Percentiles rank a stretch among this genome's conserved stretches.
These are phyloP conservation scores for Oceanites oceanicus DNA, from an alignment of 2,113 vertebrate species.

Conservation along the genomic window DNA sequence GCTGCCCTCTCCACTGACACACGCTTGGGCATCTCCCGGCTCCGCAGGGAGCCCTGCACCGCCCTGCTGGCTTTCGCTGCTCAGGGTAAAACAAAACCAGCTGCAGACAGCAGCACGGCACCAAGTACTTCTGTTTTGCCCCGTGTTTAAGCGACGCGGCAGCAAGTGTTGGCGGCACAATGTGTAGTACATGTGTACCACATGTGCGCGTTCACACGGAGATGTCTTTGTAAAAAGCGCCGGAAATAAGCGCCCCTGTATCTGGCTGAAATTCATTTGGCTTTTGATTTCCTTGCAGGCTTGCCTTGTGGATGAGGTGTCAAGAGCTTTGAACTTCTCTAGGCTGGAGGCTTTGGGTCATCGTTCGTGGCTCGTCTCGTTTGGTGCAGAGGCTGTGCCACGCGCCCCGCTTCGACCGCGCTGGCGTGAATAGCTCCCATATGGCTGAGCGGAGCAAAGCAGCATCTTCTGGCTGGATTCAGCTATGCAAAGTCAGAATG, in stretches of 20 bases:
- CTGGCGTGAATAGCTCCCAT: not conserved
- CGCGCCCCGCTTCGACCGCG: accelerated
- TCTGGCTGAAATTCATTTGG: not conserved
- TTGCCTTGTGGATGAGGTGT: not conserved
- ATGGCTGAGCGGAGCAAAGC: not conserved
- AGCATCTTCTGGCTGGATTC: not conserved
- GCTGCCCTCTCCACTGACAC: not conserved
- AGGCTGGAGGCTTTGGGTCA: not conserved
- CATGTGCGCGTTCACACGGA: accelerated
- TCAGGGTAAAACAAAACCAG: accelerated
- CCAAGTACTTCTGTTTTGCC: accelerated
- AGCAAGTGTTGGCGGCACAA: accelerated
- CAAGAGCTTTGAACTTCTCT: not conserved
- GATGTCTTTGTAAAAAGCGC: not conserved
- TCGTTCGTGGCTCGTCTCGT: accelerated
- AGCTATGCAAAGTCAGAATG: not conserved
- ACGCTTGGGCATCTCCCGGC: no score
- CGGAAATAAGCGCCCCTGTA: not conserved
- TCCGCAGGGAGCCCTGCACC: not conserved
- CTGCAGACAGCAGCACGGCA: not conserved
- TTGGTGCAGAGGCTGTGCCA: not conserved
- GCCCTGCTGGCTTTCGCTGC: not conserved
- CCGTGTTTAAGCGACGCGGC: accelerated
- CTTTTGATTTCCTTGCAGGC: not conserved
- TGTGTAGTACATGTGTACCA: accelerated